Evolutionary conservation across 2,888 invertebrate species (phyloP).

Genomic region (Tinea pellionella): DNA sequence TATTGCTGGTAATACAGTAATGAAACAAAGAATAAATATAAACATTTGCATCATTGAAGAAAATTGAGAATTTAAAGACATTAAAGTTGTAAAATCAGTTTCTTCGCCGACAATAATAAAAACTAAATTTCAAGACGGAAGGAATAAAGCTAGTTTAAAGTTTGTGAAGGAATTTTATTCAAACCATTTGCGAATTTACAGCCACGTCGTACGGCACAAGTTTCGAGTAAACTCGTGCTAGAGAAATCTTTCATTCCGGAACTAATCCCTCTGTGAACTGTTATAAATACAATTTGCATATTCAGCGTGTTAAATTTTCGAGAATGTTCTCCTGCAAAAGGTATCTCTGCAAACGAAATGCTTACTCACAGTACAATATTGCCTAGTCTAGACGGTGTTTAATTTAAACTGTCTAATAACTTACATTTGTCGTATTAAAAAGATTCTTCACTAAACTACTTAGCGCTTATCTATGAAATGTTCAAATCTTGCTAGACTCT

Average conservation of each 20-base stretch:
- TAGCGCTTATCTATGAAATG: too few relatives aligned
- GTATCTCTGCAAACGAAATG: not conserved
- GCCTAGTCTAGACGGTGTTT: not conserved
- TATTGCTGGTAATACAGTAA: too few relatives aligned
- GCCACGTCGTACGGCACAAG: not conserved
- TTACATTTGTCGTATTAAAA: too few relatives aligned
- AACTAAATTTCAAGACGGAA: not conserved
- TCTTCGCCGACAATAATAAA: not conserved
- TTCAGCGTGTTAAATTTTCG: not conserved
- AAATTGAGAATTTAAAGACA: not conserved
- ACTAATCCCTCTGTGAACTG: conserved; percentile 1
- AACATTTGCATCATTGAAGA: too few relatives aligned
- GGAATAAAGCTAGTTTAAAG: conserved; percentile 1
- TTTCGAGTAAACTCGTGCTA: not conserved
- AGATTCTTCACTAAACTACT: too few relatives aligned
- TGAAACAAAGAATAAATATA: too few relatives aligned
- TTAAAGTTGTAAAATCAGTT: too few relatives aligned
- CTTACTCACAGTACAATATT: not conserved
- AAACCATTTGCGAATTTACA: not conserved
- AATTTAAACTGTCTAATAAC: not conserved
- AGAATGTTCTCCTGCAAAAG: not conserved
- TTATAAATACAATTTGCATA: conserved; percentile 2
- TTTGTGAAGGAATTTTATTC: not conserved
- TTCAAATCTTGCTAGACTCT: too few relatives aligned
- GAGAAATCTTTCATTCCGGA: not conserved